Conservation (phyloP, 1,140 invertebrate genomes). For the Helicoverpa zea region DNA sequence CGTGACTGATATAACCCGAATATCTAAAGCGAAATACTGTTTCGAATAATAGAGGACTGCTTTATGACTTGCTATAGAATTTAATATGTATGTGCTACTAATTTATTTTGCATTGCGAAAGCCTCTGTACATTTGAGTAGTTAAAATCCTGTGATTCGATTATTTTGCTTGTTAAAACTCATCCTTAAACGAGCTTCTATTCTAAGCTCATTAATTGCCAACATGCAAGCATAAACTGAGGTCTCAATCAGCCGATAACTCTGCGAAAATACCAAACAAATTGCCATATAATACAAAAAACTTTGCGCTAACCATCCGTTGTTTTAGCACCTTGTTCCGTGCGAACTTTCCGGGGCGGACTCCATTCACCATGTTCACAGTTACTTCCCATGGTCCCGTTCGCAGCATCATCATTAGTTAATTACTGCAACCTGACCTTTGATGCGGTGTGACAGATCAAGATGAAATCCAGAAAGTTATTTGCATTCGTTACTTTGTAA, state of each 20-base stretch:
- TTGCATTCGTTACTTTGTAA: neutral
- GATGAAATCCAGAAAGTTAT: conserved; percentile 44
- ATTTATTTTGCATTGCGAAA: conserved; percentile 17
- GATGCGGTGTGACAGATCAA: conserved; percentile 56
- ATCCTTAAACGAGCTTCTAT: too few species aligned
- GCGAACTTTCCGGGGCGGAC: conserved; percentile 65
- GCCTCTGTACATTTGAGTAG: neutral
- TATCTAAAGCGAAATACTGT: conserved; percentile 12
- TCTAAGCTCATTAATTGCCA: neutral
- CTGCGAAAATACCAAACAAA: conserved; percentile 35
- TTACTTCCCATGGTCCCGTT: conserved; percentile 77
- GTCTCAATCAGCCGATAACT: conserved; percentile 21
- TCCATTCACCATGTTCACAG: conserved; percentile 62
- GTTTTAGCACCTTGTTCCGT: conserved; percentile 52
- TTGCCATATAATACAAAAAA: conserved; percentile 38
- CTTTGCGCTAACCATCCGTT: conserved; percentile 26
- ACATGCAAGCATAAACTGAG: neutral
- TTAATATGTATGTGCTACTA: neutral
- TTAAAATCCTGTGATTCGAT: neutral
- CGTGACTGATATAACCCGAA: conserved; percentile 37
- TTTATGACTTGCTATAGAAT: neutral
- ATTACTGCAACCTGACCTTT: conserved; percentile 71
- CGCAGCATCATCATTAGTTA: conserved; percentile 72
- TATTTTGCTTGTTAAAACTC: neutral
- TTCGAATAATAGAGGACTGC: neutral